Base-by-base conservation (phyloP, 2,113 vertebrate genomes). In the Isurus oxyrinchus region DNA sequence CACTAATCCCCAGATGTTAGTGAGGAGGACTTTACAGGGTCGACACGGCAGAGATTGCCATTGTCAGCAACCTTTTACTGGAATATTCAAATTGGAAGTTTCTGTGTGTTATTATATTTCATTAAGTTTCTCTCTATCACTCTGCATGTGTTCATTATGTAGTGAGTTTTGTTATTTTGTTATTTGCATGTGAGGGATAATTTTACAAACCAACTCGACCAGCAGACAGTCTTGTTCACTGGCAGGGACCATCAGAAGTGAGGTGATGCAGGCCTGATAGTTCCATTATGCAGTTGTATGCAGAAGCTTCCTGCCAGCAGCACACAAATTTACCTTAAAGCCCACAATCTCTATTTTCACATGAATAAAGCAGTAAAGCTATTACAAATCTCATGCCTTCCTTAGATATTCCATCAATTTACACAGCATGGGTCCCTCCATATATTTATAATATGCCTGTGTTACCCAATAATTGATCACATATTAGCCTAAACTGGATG, bases 51-150 rank as follows among this genome's bases (percentile, higher is more conserved):
- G 44, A 49, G 44, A 49, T 49, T 49, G 44, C 44, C 44, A 49
- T 49, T 49, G 44, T 49, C 44, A 49, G 44, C 44, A 49, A 95
- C 76, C 3, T 53, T 95, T 95, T 72, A 44, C 66, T 31, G 21
- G 94, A 76, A 5, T 53, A 95, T 95, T 95, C 67, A 95, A 72
- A 95, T 63, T 55, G 23, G 44, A 67, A 95, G 40, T 31, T 76
- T 35, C 14, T 55, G 25, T 55, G 94, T 91, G 44, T 76, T 95
- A 35, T 95, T 72, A 21, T 35, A 72, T 95, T 67, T 21, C 61
- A 95, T 13, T 8, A 91, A 35, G 1, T 49, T 44, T 25, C 63
- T 53, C 44, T 14, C 25, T 5, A 95, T 14, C 66, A 19, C 44
- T 72, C 23, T 27, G 0, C 31, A 49, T 72, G 27, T 49, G 44